These are phyloP conservation scores for Anaspis maculata DNA, from an alignment of 2,888 invertebrate species.

Conservation along the genomic window DNA sequence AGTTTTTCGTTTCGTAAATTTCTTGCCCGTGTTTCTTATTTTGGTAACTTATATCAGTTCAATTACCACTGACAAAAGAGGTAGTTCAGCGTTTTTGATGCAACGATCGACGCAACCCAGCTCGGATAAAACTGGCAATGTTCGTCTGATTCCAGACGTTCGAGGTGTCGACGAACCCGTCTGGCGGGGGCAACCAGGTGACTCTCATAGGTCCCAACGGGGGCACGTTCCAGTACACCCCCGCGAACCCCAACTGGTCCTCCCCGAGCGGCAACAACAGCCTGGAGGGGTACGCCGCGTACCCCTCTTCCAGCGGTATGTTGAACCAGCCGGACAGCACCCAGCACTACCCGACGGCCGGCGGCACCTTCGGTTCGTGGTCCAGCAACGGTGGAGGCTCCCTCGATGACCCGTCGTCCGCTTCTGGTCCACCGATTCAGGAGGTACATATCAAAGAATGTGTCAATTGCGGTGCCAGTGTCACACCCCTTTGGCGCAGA, in stretches of 20 bases:
- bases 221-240: conserved; percentile 30
- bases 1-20: too few species aligned
- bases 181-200: conserved; percentile 51
- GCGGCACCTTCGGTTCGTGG: conserved; percentile 9
- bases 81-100: too few species aligned
- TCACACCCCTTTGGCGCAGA: conserved; percentile 76
- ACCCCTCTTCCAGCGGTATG: conserved; percentile 7
- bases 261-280: conserved; percentile 6
- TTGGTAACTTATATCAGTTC: too few species aligned
- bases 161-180: conserved; percentile 43
- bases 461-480: conserved; percentile 55
- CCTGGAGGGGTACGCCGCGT: conserved; percentile 5
- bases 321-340: conserved; percentile 19
- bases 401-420: conserved; percentile 19
- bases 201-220: conserved; percentile 47
- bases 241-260: conserved; percentile 6
- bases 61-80: too few species aligned
- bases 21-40: too few species aligned
- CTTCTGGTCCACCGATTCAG: conserved; percentile 33
- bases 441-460: conserved; percentile 62
- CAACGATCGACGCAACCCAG: too few species aligned
- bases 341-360: conserved; percentile 10
- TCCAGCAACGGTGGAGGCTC: conserved; percentile 13
- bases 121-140: too few species aligned
- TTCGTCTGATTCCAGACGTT: too few species aligned